Evolutionary conservation across 2,797 vertebrate species (phyloP), one percentile per base, ranked within the genome.

Genomic region (Muscicapa comitata): DNA sequence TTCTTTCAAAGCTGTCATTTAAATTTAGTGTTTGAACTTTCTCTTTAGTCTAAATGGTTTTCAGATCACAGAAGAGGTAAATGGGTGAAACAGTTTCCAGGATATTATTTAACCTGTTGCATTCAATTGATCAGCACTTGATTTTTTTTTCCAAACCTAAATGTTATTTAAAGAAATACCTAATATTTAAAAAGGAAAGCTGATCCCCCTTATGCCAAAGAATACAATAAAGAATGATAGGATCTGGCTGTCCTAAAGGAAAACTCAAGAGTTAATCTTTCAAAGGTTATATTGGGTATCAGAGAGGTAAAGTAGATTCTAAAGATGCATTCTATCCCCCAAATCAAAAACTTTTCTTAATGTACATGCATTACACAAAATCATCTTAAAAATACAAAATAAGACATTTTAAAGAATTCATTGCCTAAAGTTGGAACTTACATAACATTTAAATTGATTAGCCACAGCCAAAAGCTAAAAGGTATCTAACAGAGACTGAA

Each of bases 311-410:
- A 77, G 88, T 16, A 90, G 62, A 93, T 59, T 70, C 29, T 50
- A 54, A 82, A 65, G 54, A 71, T 35, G 21, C 61, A 48, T 77
- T 93, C 57, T 63, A 40, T 37, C 74, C 73, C 42, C 50, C 25
- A 93, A 94, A 93, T 72, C 63, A 94, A 65, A 42, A 61, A 16
- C 57, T 86, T 68, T 54, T 73, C 50, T 50, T 88, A 73, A 84
- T 57, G 66, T 48, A 70, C 35, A 45, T 24, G 54, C 42, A 75
- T 90, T 77, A 53, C 28, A 84, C 55, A 91, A 20, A 33, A 90
- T 28, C 57, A 67, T 81, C 86, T 68, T 51, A 93, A 74, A 94
- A 94, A 94, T 75, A 79, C 79, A 54, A 96, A 94, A 92, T 57
- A 86, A 89, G 77, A 65, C 4, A 26, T 90, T 94, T 84, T 93